Conservation (phyloP, 2,113 vertebrate species). For the Oxyura jamaicensis region DNA sequence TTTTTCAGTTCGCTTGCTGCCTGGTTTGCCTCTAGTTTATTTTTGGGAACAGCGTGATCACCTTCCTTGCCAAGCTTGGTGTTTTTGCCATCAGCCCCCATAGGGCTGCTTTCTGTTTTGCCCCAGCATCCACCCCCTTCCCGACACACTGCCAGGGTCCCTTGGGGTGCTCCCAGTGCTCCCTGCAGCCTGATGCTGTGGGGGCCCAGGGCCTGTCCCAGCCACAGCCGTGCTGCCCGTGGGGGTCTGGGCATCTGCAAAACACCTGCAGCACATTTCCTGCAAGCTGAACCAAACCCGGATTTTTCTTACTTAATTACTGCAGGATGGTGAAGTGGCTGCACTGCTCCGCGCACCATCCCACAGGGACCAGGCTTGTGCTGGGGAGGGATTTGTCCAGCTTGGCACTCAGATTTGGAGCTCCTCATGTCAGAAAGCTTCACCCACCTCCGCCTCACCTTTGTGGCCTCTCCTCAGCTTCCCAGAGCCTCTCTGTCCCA, state of each 20-base stretch:
- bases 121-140: not conserved
- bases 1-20: not conserved
- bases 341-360: rapidly evolving
- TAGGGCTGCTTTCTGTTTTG: not conserved
- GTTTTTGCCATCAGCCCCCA: not conserved
- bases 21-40: not conserved
- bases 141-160: not conserved
- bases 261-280: too few relatives aligned
- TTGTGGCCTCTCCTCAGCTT: not conserved
- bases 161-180: not conserved
- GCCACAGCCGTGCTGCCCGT: rapidly evolving
- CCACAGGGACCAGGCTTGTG: rapidly evolving
- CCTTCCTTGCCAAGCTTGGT: not conserved
- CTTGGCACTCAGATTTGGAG: not conserved
- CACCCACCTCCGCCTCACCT: not conserved
- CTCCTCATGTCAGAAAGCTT: rapidly evolving
- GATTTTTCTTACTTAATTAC: not conserved
- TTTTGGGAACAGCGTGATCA: not conserved
- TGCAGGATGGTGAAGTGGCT: not conserved
- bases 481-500: not conserved
- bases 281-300: not conserved
- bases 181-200: not conserved
- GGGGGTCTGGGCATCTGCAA: not conserved
- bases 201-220: not conserved
- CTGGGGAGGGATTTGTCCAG: not conserved